These are phyloP conservation scores for Leptopterna dolabrata DNA, from an alignment of 2,888 invertebrate genomes.

Conservation along the genomic window DNA sequence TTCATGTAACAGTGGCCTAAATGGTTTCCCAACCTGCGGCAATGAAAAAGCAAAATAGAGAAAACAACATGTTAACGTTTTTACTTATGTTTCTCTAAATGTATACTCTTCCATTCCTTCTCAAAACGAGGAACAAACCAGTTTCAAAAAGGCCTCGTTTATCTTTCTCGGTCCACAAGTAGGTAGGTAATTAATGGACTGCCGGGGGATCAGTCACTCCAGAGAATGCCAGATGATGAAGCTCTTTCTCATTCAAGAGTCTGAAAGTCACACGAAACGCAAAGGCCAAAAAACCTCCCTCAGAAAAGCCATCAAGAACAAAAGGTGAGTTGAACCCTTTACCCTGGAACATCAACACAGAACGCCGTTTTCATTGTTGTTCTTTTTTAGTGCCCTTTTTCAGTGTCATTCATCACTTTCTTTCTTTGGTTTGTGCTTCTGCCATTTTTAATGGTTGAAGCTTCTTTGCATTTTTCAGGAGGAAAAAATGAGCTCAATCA, in stretches of 20 bases:
- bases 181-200: slow-evolving; percentile 34
- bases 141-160: neutral
- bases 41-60: too few species aligned
- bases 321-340: neutral
- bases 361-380: neutral
- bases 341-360: neutral
- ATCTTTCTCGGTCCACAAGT: neutral
- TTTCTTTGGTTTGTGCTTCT: neutral
- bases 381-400: neutral
- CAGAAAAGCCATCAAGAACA: neutral
- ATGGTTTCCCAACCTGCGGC: too few species aligned
- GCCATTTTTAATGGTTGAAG: neutral
- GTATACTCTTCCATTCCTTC: too few species aligned
- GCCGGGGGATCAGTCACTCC: slow-evolving; percentile 15
- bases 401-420: neutral
- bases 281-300: neutral
- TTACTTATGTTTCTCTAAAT: too few species aligned
- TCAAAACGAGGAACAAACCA: neutral
- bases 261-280: neutral
- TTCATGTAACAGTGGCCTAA: too few species aligned
- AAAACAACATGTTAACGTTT: too few species aligned
- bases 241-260: neutral
- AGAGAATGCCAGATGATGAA: slow-evolving; percentile 11
- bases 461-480: neutral
- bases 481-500: neutral